These are phyloP conservation scores for Melangyna quadrimaculata DNA, from an alignment of 2,888 invertebrate species.

Conservation along the genomic window DNA sequence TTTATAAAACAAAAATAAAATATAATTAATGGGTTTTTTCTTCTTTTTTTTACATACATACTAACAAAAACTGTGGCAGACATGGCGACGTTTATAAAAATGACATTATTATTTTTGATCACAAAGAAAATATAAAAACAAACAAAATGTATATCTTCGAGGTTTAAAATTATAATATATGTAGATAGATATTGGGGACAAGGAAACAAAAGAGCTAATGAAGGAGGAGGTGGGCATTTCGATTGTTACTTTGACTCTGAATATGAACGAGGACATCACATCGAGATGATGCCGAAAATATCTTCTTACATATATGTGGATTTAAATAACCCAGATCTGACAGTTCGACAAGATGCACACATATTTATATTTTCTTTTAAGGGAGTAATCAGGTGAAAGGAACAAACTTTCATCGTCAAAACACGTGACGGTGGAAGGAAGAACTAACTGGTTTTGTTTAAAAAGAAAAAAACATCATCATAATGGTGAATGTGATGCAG, in stretches of 20 bases:
- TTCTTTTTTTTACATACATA: background rate
- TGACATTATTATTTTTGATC: background rate
- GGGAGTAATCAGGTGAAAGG: constrained; percentile 24
- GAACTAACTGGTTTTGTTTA: background rate
- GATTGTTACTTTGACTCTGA: constrained; percentile 24
- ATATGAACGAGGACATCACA: constrained; percentile 28
- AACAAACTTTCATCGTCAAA: constrained; percentile 14
- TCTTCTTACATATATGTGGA: background rate
- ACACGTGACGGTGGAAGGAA: background rate
- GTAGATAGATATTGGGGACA: constrained; percentile 31
- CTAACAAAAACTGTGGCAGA: constrained; percentile 24
- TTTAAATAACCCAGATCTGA: constrained; percentile 12
- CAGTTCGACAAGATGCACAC: constrained; percentile 1
- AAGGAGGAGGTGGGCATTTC: constrained; percentile 1
- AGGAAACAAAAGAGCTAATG: constrained; percentile 18
- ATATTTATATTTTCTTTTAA: background rate
- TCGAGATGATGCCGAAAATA: constrained; percentile 9
- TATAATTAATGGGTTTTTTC: constrained; percentile 8
- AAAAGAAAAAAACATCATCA: background rate
- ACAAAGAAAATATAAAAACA: background rate
- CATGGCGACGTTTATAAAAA: constrained; percentile 22
- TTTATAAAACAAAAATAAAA: constrained; percentile 25
- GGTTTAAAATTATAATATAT: too few species aligned
- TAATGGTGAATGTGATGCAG: background rate
- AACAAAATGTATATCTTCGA: background rate